Base-by-base conservation (phyloP, 1,140 invertebrate species). In the Euwallacea fornicatus region DNA sequence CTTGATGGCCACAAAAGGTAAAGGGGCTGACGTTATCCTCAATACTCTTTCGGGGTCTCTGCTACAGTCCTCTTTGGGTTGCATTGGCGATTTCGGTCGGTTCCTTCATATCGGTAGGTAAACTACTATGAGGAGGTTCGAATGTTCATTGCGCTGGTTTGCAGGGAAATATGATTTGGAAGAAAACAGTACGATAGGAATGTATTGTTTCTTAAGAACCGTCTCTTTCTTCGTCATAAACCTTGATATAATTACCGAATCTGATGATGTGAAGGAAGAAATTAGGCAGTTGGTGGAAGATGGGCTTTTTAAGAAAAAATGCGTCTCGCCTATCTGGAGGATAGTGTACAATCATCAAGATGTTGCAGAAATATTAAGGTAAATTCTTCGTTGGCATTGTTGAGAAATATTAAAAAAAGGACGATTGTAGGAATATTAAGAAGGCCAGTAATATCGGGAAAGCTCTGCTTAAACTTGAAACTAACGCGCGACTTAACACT, bases 51-150 rank as follows among this genome's bases (percentile, higher is more conserved):
- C 88, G 21, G 87, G 87, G 50, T 85, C 87, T 59, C 85, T 88
- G 76, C 80, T 90, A 6, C 88, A 88, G 75, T 87, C 87, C 46
- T 87, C 86, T 72, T 74, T 91, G 11, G 79, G 86, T 67, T 87
- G 89, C 76, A 77, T 92, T 21, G 87, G 86, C 15, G 79, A 83
- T 56, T 87, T 89, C 77, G 90, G 90, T 53, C 80, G 87, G 54
- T 90, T 92, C 77, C 76, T 91, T 42, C 90, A 92, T 81, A 89
- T 91, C 73, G 90, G 90, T 74, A 50, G 43, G 50, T 8, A 53
- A 53, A n/a, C 9, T 15, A 11, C 11, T 7, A 53, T 7, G 15
- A 53, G 9, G 4, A 4, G 15, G 15, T n/a, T 53, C 15, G 9
- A n/a, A n/a, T 8, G 11, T 15, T 53, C 11, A 11, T 33, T 33